phyloP scores from a whole-genome alignment of 2,113 vertebrate genomes.

The Spheniscus mendiculus region DNA sequence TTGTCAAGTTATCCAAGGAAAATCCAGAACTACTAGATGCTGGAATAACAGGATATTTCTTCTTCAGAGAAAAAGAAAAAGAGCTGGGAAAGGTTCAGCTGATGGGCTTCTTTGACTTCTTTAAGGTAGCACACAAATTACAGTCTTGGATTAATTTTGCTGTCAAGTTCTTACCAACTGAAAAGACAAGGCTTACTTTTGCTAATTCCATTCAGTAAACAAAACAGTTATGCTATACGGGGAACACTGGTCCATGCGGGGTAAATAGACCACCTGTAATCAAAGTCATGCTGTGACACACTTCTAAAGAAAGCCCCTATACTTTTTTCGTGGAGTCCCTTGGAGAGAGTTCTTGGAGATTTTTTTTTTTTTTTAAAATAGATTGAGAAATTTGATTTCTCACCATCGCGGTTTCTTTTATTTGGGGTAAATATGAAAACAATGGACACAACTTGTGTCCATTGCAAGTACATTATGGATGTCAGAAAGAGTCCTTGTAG shows the following conservation, averaged over 20 bases:
- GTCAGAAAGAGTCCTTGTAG: background rate
- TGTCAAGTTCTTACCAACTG: background rate
- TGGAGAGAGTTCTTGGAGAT: background rate
- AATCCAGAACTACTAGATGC: slow-evolving; percentile 89
- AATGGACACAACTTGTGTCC: background rate
- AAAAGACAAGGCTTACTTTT: background rate
- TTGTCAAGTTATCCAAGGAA: slow-evolving; percentile 84
- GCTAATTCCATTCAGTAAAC: background rate
- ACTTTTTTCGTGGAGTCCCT: background rate
- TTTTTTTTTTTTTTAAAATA: background rate
- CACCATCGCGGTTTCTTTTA: background rate
- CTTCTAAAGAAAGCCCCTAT: background rate
- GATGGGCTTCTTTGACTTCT: slow-evolving; percentile 95
- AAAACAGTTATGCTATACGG: background rate
- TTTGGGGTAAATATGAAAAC: background rate
- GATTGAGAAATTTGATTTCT: background rate
- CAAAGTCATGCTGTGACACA: background rate
- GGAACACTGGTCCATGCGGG: background rate
- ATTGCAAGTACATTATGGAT: background rate
- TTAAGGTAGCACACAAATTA: slow-evolving; percentile 81
- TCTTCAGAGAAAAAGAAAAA: slow-evolving; percentile 91
- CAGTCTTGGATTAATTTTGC: background rate
- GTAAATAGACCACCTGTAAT: background rate
- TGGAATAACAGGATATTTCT: slow-evolving; percentile 94
- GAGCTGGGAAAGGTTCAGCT: slow-evolving; percentile 84